Evolutionary conservation across 2,888 invertebrate species (phyloP).

Genomic region (Trichopoda pennipes): DNA sequence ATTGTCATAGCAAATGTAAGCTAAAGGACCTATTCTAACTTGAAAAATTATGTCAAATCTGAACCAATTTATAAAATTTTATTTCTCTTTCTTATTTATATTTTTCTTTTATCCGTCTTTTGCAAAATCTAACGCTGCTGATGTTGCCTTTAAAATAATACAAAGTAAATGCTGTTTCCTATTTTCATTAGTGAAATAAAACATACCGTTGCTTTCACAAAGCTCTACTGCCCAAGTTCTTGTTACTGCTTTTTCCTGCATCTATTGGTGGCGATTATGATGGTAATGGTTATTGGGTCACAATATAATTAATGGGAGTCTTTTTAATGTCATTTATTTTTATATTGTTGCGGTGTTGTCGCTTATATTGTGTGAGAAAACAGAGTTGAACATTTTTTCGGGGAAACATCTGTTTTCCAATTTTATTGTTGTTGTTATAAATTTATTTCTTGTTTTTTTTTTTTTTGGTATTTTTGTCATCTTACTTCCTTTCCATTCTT

Average conservation of each 20-base stretch:
- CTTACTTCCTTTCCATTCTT: background rate
- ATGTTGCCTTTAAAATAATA: conserved; percentile 41
- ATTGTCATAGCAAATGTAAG: background rate
- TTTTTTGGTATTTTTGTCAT: background rate
- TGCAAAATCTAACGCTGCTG: conserved; percentile 20
- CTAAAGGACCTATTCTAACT: conserved; percentile 19
- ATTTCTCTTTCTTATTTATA: background rate
- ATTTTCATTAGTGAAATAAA: conserved; percentile 23
- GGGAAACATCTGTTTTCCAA: conserved; percentile 17
- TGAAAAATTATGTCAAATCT: conserved; percentile 45
- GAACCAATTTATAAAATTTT: conserved; percentile 17
- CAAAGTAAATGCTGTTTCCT: conserved; percentile 19
- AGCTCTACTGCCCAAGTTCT: background rate
- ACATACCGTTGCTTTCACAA: conserved; percentile 12
- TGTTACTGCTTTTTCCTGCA: conserved; percentile 5
- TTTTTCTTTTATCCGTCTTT: background rate
- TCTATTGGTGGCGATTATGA: conserved; percentile 42
- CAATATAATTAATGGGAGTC: conserved; percentile 62
- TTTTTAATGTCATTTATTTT: conserved; percentile 63
- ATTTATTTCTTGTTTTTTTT: background rate
- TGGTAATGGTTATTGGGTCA: conserved; percentile 60
- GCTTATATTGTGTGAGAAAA: conserved; percentile 6
- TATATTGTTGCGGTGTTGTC: conserved; percentile 50
- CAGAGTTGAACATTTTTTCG: background rate
- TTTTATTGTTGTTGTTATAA: background rate